Evolutionary conservation across 2,797 vertebrate species (phyloP).

Genomic region (Enteromius anoplus): DNA sequence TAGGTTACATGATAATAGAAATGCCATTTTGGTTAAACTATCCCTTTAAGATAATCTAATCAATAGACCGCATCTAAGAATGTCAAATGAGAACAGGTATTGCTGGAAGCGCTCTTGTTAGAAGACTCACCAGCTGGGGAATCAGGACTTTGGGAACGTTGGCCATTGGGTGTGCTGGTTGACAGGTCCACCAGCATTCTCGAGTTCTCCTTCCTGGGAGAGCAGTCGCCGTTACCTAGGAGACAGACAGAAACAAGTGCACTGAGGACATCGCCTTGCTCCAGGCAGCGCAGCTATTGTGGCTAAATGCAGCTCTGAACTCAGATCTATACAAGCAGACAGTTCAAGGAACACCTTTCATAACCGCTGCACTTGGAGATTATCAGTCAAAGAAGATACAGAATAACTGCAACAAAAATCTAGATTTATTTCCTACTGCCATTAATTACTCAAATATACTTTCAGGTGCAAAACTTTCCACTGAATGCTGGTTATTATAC

Average conservation of each 20-base stretch:
- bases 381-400: constrained; percentile 2
- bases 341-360: constrained; percentile 45
- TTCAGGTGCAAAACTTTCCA: neutral
- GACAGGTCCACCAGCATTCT: constrained; percentile 91
- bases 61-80: neutral
- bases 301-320: constrained; percentile 37
- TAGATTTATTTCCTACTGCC: neutral
- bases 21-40: neutral
- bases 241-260: constrained; percentile 72
- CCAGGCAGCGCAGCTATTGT: constrained; percentile 35
- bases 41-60: constrained; percentile 18
- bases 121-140: constrained; percentile 75
- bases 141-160: constrained; percentile 84
- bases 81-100: neutral
- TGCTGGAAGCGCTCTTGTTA: constrained; percentile 34
- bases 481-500: neutral
- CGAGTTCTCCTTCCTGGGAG: constrained; percentile 91
- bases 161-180: constrained; percentile 89
- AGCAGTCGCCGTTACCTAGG: constrained; percentile 91
- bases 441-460: neutral
- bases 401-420: neutral
- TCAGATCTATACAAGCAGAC: constrained; percentile 47
- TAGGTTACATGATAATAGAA: neutral
- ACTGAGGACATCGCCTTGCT: constrained; percentile 57
- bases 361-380: neutral